These are phyloP conservation scores for Lomographa bimaculata DNA, from an alignment of 2,888 invertebrate genomes.

Conservation along the genomic window DNA sequence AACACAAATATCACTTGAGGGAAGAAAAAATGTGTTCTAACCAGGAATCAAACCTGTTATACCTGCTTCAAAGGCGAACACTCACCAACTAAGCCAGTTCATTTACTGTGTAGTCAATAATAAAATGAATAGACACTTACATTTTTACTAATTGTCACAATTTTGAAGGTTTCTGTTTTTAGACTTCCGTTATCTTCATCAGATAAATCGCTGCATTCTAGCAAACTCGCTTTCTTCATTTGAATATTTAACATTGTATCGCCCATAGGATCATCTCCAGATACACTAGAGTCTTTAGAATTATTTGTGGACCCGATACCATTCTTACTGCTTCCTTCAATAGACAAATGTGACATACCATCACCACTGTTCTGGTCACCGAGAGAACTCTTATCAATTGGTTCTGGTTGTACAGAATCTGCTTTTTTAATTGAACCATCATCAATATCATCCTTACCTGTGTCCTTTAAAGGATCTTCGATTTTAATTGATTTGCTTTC, in stretches of 20 bases:
- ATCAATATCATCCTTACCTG: not conserved
- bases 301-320: not conserved
- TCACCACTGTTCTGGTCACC: not conserved
- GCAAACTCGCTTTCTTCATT: not conserved
- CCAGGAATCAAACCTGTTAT: no score
- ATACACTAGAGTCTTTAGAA: slow-evolving; percentile 3
- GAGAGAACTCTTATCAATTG: not conserved
- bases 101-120: no score
- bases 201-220: not conserved
- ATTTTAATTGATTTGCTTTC: no score
- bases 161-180: slow-evolving; percentile 8
- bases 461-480: not conserved
- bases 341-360: not conserved
- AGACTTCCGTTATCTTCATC: not conserved
- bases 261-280: slow-evolving; percentile 2
- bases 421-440: not conserved
- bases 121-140: slow-evolving; percentile 5
- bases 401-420: no score
- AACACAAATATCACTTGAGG: no score
- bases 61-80: no score
- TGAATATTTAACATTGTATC: slow-evolving; percentile 2
- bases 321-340: not conserved
- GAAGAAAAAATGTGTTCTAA: no score
- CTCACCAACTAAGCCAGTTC: no score
- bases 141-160: slow-evolving; percentile 3